phyloP scores from a whole-genome alignment of 2,113 vertebrate genomes.

The Copsychus sechellarum region DNA sequence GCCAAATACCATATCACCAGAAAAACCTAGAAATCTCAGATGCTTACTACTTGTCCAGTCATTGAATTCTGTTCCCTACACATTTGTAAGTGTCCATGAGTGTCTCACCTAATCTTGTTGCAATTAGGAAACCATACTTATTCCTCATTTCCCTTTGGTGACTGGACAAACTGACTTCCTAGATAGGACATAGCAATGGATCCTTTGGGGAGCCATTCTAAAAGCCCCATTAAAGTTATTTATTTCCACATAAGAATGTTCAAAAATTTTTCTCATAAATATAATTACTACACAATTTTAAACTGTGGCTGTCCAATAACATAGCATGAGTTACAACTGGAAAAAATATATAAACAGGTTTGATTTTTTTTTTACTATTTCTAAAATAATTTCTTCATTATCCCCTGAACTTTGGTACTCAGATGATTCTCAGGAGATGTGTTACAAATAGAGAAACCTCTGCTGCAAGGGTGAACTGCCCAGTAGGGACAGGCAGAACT shows the following conservation, averaged over 20 bases:
- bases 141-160: background rate
- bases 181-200: background rate
- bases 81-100: background rate
- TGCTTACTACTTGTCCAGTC: background rate
- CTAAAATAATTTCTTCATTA: background rate
- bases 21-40: background rate
- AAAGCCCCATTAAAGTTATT: background rate
- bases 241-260: background rate
- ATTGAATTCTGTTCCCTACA: background rate
- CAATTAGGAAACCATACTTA: background rate
- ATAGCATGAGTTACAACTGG: background rate
- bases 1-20: background rate
- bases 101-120: background rate
- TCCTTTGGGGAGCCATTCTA: background rate
- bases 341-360: background rate
- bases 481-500: background rate
- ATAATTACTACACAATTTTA: background rate
- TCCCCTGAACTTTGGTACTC: background rate
- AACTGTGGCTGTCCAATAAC: background rate
- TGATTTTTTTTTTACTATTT: background rate
- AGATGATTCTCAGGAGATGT: background rate
- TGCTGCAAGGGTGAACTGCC: background rate
- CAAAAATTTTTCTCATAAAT: background rate
- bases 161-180: background rate
- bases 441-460: background rate